Evolutionary conservation across 2,797 vertebrate species (phyloP).

Genomic region (Tokudaia muenninki): DNA sequence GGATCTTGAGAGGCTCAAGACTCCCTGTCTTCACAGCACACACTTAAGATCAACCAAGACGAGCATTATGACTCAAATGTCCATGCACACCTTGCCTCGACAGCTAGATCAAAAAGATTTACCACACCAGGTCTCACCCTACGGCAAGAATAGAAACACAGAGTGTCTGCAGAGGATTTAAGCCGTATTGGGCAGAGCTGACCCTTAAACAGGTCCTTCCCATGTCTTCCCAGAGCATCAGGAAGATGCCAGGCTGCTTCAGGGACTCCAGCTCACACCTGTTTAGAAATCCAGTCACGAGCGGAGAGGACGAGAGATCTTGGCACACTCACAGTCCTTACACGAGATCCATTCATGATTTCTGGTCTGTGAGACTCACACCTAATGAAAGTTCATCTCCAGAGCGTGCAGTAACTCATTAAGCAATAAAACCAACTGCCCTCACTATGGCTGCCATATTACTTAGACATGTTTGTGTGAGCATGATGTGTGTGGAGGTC

Average conservation of each 20-base stretch:
- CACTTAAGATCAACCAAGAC: background rate
- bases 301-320: background rate
- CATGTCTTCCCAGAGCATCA: background rate
- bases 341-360: background rate
- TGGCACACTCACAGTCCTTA: background rate
- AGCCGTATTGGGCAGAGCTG: background rate
- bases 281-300: background rate
- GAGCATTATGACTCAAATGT: background rate
- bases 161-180: background rate
- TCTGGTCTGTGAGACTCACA: background rate
- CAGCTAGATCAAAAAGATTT: background rate
- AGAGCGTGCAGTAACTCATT: background rate
- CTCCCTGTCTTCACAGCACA: background rate
- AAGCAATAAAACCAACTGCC: background rate
- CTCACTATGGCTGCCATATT: background rate
- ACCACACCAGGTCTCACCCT: too few relatives aligned
- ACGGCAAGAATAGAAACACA: background rate
- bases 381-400: background rate
- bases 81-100: background rate
- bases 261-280: background rate
- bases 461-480: background rate
- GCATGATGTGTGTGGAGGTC: background rate
- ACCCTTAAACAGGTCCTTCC: background rate
- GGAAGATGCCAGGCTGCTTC: background rate
- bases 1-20: background rate